Base-by-base conservation (phyloP, 2,797 vertebrate species). In the Molossus alvarezi region DNA sequence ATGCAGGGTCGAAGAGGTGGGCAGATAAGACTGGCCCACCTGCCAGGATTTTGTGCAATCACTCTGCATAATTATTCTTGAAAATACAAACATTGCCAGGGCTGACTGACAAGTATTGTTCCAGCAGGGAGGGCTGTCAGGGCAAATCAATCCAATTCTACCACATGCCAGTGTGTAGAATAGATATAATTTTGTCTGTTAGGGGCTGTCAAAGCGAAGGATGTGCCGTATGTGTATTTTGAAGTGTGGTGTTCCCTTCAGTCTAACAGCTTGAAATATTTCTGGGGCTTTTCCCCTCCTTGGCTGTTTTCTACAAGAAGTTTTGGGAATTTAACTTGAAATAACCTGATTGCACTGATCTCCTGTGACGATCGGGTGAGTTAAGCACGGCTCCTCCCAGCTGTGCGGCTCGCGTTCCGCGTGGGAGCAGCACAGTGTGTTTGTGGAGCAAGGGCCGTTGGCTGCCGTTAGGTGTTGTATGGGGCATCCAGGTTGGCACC, bases 141-240 rank as follows among this genome's bases (percentile, higher is more conserved):
- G 88, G 96, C 95, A 95, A 97, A 88, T 95, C 96, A 93, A 73
- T 96, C 97, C 97, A 95, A 97, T 55, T 97, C 81, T 90, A 62
- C 48, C 84, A 83, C 96, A 98, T 98, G 95, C 71, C 77, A 20
- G 37, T 90, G 9, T 67, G 97, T 96, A 96, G 96, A 97, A 94
- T 93, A 87, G 94, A 97, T 93, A 95, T 97, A 93, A 71, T 72
- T 86, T 95, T 95, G 97, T 51, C 69, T 92, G 33, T 97, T 91
- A 93, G 97, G 77, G 91, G 29, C 83, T 90, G 93, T 95, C 88
- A 97, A 95, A 96, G 97, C 75, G 93, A 88, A 95, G 53, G 76
- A 91, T 97, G 88, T 97, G 93, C 53, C 33, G 6, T 94, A 87
- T 96, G 72, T 97, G 97, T 84, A 95, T 96, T 96, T 82, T 90